Percentiles rank a stretch among this genome's conserved stretches.
phyloP scores from a whole-genome alignment of 1,140 invertebrate species.

The Whitmania pigra region DNA sequence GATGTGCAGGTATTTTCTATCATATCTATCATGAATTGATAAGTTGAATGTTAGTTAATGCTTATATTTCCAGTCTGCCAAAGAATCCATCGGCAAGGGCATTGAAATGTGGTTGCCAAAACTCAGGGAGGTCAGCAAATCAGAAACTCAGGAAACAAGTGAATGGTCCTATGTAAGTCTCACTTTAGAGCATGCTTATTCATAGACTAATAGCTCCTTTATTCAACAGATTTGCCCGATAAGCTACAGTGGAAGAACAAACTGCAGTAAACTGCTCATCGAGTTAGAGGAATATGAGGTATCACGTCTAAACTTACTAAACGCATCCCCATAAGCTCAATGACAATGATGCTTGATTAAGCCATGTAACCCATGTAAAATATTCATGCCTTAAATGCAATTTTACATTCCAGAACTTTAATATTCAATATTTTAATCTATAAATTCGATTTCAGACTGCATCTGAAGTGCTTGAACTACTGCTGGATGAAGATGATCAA shows the following conservation, averaged over 20 bases:
- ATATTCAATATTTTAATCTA: background rate
- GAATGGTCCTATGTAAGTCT: background rate
- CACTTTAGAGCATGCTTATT: background rate
- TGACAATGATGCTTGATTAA: too few species aligned
- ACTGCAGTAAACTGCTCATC: slow-evolving; percentile 4
- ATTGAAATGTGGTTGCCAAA: slow-evolving; percentile 11
- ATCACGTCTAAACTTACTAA: background rate
- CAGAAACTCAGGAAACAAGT: background rate
- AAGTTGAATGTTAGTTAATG: too few species aligned
- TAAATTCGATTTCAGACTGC: background rate
- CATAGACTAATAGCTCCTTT: background rate
- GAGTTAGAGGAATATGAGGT: slow-evolving; percentile 7
- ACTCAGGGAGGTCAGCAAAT: slow-evolving; percentile 1
- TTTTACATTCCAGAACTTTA: too few species aligned
- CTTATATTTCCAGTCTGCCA: background rate
- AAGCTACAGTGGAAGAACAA: slow-evolving; percentile 2
- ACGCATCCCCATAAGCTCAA: too few species aligned
- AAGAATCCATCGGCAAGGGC: background rate
- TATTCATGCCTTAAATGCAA: too few species aligned
- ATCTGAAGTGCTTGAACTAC: slow-evolving; percentile 3
- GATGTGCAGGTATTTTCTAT: background rate
- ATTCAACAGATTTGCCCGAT: background rate
- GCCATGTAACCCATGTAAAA: too few species aligned
- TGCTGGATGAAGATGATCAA: slow-evolving; percentile 3
- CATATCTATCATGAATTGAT: background rate